Base-by-base conservation (phyloP, 2,888 invertebrate genomes). In the Callyntrura sp. region DNA sequence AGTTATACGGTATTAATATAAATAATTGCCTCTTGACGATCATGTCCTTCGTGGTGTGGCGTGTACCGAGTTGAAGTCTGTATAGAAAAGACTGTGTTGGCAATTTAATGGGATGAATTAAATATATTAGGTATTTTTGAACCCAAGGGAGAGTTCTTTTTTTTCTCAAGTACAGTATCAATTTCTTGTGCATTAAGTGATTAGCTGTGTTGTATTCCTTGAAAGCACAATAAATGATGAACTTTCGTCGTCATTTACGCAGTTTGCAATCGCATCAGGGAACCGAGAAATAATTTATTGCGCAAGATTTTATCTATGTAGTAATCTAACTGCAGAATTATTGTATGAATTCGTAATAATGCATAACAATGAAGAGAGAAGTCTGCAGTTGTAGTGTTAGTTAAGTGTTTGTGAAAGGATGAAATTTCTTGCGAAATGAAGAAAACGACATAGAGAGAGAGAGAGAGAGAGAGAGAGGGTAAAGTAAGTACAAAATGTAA, bases 201-300 rank as follows among this genome's bases (percentile, higher is more conserved):
- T 81, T 81, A 62, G 17, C 60, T 81, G 43, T 62, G 62, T 43
- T 62, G 62, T 81, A 9, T 60, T 57, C 51, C 57, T 57, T 78
- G 51, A 57, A 78, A 78, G 57, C 11, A 25, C 60, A 60, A 78
- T 51, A 57, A 51, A 79, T 51, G 17, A 43, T 79, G 79, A 65
- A 68, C 65, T 79, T 86, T 87, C 70, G 57, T 81, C 87, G 70
- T 70, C 87, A 82, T 82, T 45, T 57, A 62, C 48, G 51, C 83
- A 88, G 73, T 82, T 88, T 88, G 88, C 83, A 88, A 88, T 88
- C 88, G 35, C 82, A 88, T 83, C 88, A 88, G 83, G 76, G 76
- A 82, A 25, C 57, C 84, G 55, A 60, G 28, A 78, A 84, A 84
- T 88, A 84, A 88, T 88, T 88, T 88, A 88, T 88, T 83, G 68